Evolutionary conservation across 2,113 vertebrate species (phyloP).

Genomic region (Hippocampus zosterae): DNA sequence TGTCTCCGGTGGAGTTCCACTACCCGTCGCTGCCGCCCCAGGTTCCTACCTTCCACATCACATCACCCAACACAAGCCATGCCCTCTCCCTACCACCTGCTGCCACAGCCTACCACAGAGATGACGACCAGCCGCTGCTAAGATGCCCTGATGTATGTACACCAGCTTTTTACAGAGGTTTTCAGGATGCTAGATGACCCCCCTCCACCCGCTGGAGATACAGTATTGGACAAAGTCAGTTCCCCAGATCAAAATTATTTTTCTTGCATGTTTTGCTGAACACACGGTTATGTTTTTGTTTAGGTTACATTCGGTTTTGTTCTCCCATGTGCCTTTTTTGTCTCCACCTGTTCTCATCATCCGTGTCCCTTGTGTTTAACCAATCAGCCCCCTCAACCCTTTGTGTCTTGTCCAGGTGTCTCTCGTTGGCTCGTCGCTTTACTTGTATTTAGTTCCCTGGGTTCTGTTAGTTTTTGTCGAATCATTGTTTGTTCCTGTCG

Average conservation of each 20-base stretch:
- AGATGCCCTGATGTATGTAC: slow-evolving; percentile 71
- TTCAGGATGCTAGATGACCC: not conserved
- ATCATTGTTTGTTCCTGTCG: too few relatives aligned
- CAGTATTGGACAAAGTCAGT: not conserved
- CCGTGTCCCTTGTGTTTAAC: too few relatives aligned
- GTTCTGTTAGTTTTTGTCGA: too few relatives aligned
- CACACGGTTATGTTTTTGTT: too few relatives aligned
- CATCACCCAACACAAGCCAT: slow-evolving; percentile 87
- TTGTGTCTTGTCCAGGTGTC: too few relatives aligned
- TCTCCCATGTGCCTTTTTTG: too few relatives aligned
- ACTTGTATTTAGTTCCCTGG: too few relatives aligned
- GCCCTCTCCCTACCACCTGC: slow-evolving; percentile 87
- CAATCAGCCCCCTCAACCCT: too few relatives aligned
- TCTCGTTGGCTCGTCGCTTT: too few relatives aligned
- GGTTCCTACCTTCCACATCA: slow-evolving; percentile 97
- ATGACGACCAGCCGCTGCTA: slow-evolving; percentile 89
- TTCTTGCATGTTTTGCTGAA: too few relatives aligned
- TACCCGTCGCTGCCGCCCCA: slow-evolving; percentile 86
- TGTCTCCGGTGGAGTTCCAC: slow-evolving; percentile 94
- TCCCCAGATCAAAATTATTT: not conserved
- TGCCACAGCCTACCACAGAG: slow-evolving; percentile 82
- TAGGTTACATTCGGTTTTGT: too few relatives aligned
- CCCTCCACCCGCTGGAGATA: not conserved
- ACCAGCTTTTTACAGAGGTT: not conserved
- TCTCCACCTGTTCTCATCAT: too few relatives aligned